Base-by-base conservation (phyloP, 2,888 invertebrate species). In the Macrophya annulata region DNA sequence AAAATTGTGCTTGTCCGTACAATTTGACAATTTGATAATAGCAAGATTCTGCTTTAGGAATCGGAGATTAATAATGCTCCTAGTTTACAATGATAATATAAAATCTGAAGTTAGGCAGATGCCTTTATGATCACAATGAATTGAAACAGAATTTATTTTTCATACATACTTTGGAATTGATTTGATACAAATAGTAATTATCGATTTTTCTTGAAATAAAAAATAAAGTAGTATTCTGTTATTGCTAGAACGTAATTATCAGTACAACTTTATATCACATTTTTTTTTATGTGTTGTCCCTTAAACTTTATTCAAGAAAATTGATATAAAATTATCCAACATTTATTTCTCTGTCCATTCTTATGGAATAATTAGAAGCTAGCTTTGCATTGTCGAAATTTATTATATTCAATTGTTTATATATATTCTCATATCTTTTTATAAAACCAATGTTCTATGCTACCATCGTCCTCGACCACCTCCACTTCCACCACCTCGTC, bases 401-500 rank as follows among this genome's bases (percentile, higher is more conserved):
- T 51, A 68, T 65, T 51, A 68, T 65, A 65, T 85, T 81, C 21
- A 65, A 74, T 84, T 37, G 21, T 45, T 76, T 45, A 31, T 74
- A 8, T 31, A 72, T 25, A 43, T 81, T 15, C 62, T 59, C 86
- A 86, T n/a, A 85, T 85, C 25, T 85, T 86, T 40, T 86, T 62
- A 62, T 83, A 77, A 59, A 62, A 40, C 10, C n/a, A 62, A 62
- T 62, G 21, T 81, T 55, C 40, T 43, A 88, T 5, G 21, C 81
- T 81, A 81, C 81, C 81, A 87, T 25, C 89, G 86, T 25, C 91
- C 88, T 40, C 91, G 89, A 6, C 91, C 90, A n/a, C 90, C 87
- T n/a, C 91, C 89, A 17, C 90, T 87, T 25, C 91, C 89, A n/a
- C 55, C 55, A 37, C 77, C 77, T 87, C 43, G 90, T 2, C 94